Conservation (phyloP, 2,113 vertebrate species). For the Diglossa brunneiventris region DNA sequence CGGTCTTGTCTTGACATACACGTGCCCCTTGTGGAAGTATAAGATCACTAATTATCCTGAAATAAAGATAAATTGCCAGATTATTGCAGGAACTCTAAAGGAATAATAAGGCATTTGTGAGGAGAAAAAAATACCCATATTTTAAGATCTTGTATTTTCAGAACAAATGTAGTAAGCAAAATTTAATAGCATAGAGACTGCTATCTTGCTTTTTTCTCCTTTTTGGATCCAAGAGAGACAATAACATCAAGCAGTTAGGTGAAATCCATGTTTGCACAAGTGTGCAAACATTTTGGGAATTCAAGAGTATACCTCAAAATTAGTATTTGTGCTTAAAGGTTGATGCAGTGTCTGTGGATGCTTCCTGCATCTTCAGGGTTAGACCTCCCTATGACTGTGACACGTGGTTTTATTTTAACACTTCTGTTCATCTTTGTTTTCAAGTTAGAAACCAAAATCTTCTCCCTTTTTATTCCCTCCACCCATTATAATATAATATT, state of each 20-base stretch:
- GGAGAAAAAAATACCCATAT: not conserved
- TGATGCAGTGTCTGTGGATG: not conserved
- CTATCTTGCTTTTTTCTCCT: not conserved
- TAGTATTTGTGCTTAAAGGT: not conserved
- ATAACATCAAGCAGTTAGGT: not conserved
- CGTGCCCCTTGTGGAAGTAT: not conserved
- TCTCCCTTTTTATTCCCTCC: not conserved
- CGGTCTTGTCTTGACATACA: not conserved
- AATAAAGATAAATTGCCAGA: not conserved
- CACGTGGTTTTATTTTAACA: not conserved
- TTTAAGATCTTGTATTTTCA: not conserved
- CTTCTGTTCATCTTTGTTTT: not conserved
- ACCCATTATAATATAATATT: not conserved
- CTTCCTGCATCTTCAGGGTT: not conserved
- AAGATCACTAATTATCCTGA: not conserved
- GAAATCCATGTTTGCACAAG: not conserved
- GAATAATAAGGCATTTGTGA: not conserved
- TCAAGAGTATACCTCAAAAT: not conserved
- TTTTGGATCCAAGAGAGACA: not conserved
- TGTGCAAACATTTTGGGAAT: not conserved
- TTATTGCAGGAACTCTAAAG: not conserved
- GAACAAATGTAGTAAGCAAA: not conserved
- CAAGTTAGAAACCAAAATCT: not conserved
- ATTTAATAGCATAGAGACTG: not conserved
- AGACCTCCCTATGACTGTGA: not conserved